A percentile compares a stretch with the other conserved stretches of the same genome.
Evolutionary conservation across 2,113 vertebrate genomes (phyloP).

Genomic region (Ovis aries): ARS-UI_Ramb_v3.0 NC_056060.1:31301501-31302000

Average conservation of each 20-base stretch:
- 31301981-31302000: background rate
- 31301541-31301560: background rate
- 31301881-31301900: background rate
- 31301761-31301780: background rate
- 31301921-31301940: background rate
- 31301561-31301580: background rate
- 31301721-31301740: background rate
- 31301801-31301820: background rate
- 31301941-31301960: background rate
- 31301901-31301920: background rate
- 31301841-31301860: background rate
- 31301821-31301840: background rate
- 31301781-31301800: background rate
- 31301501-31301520: background rate
- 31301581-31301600: background rate
- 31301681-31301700: background rate
- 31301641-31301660: background rate
- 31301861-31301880: background rate
- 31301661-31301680: background rate
- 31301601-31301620: background rate
- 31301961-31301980: background rate
- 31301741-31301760: background rate
- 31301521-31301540: background rate
- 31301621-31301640: background rate
- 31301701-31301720: background rate